Evolutionary conservation across 2,888 invertebrate species (phyloP).

Genomic region (Ctena decussata): DNA sequence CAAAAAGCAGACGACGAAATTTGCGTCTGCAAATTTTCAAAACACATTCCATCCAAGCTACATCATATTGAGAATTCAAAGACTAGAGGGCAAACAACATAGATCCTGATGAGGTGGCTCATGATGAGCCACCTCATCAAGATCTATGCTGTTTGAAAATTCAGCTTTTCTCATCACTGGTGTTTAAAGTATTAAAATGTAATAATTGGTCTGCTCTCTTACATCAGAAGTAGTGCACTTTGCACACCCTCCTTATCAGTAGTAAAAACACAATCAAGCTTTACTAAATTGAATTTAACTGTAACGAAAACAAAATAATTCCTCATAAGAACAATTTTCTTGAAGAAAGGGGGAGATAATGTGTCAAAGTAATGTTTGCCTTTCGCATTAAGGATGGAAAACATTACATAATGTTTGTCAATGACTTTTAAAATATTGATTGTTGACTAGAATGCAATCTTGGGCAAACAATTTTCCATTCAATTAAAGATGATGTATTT

Average conservation of each 20-base stretch:
- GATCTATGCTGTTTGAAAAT: no score
- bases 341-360: background rate
- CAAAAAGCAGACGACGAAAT: no score
- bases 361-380: background rate
- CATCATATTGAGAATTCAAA: no score
- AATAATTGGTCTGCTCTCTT: no score
- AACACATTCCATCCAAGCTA: no score
- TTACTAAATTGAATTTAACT: background rate
- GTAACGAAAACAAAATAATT: background rate
- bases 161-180: no score
- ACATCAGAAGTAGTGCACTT: background rate
- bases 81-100: no score
- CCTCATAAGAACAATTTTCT: background rate
- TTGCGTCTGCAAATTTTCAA: no score
- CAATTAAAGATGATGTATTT: background rate
- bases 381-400: background rate
- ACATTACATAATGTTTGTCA: background rate
- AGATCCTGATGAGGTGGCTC: no score
- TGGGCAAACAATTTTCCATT: slow-evolving; percentile 3
- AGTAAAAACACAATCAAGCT: background rate
- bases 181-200: no score
- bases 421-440: slow-evolving; percentile 7
- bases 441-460: background rate
- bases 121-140: no score
- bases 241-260: background rate